Evolutionary conservation across 2,888 invertebrate genomes (phyloP).

Genomic region (Nipponacmea schrenckii): DNA sequence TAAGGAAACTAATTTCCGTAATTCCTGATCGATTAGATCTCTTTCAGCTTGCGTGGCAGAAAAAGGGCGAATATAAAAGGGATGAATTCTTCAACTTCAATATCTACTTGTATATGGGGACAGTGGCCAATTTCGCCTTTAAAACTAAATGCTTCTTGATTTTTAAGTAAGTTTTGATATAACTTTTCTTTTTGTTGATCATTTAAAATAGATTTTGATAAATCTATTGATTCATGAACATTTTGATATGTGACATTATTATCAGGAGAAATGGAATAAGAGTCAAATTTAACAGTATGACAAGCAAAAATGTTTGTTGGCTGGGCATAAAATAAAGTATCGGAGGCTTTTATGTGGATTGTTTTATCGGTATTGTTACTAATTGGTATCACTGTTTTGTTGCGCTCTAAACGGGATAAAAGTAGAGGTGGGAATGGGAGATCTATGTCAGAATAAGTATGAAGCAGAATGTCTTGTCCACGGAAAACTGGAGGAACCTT

Average conservation of each 20-base stretch:
- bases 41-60: not conserved
- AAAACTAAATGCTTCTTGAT: not conserved
- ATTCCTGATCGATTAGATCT: not conserved
- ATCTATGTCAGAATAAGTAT: not conserved
- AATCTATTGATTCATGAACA: not conserved
- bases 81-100: not conserved
- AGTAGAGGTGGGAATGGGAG: not conserved
- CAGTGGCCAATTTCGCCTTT: not conserved
- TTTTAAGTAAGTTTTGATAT: not conserved
- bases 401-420: not conserved
- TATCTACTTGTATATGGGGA: not conserved
- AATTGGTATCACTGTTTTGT: constrained; percentile 1
- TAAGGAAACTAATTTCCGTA: not conserved
- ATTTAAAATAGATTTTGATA: not conserved
- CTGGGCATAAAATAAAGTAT: not conserved
- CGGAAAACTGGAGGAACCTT: not conserved
- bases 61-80: not conserved
- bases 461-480: not conserved
- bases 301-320: too few species aligned
- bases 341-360: not conserved
- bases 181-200: not conserved
- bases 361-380: not conserved
- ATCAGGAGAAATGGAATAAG: too few species aligned
- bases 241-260: too few species aligned
- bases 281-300: too few species aligned